Conservation (phyloP, 2,113 vertebrate genomes). For the Brachyhypopomus occidentalis region DNA sequence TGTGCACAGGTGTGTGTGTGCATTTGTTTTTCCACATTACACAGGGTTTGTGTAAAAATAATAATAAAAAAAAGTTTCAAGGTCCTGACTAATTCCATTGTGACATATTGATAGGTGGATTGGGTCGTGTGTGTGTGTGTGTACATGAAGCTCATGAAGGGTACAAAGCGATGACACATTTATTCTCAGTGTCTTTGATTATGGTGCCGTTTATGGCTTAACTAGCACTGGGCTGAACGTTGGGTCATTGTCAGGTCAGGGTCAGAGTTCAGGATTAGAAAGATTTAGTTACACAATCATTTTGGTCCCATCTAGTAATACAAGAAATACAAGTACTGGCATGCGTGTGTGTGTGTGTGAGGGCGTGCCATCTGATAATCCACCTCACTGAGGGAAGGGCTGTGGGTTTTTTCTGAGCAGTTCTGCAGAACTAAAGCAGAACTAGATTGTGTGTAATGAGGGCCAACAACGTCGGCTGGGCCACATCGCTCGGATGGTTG, state of each 20-base stretch:
- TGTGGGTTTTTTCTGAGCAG: not conserved
- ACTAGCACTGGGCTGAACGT: too few species aligned
- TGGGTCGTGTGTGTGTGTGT: too few species aligned
- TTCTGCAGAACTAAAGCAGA: constrained; percentile 2
- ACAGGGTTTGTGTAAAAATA: too few species aligned
- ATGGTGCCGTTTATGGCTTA: too few species aligned
- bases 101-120: too few species aligned
- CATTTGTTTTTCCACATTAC: too few species aligned
- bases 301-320: not conserved
- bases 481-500: not conserved
- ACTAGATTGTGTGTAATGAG: not conserved
- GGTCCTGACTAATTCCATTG: too few species aligned
- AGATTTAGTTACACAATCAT: not conserved
- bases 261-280: not conserved
- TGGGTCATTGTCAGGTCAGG: not conserved
- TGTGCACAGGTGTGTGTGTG: too few species aligned
- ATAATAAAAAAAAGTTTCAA: too few species aligned
- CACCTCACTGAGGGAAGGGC: not conserved
- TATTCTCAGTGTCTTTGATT: too few species aligned
- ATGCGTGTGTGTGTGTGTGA: not conserved
- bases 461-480: not conserved
- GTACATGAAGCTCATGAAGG: too few species aligned
- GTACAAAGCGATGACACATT: too few species aligned
- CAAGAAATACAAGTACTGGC: not conserved
- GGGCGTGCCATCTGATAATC: constrained; percentile 10